These are phyloP conservation scores for Alentia gelatinosa DNA, from an alignment of 2,888 invertebrate species.

Conservation along the genomic window DNA sequence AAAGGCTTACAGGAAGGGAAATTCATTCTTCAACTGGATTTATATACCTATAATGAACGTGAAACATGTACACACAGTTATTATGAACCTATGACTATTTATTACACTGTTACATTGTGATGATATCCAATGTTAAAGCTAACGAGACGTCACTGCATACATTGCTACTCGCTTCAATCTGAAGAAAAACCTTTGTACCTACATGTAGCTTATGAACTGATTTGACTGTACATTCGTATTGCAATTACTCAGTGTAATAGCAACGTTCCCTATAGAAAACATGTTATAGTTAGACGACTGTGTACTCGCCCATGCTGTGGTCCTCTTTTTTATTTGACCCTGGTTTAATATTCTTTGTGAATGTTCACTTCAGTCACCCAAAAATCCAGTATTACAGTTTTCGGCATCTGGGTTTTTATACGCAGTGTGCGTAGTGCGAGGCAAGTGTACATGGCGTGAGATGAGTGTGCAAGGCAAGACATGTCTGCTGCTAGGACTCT, in stretches of 20 bases:
- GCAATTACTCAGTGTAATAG: background rate
- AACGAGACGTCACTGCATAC: background rate
- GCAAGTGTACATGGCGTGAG: no score
- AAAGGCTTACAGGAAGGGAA: background rate
- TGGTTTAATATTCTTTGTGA: no score
- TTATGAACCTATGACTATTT: background rate
- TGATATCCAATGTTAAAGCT: background rate
- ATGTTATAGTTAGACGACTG: background rate
- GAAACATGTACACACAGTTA: background rate
- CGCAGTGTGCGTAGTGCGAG: background rate
- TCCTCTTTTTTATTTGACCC: background rate
- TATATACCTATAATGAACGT: background rate
- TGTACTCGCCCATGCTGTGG: background rate
- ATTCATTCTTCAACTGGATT: background rate
- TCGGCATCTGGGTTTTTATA: background rate
- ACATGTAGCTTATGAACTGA: background rate
- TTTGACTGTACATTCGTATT: background rate
- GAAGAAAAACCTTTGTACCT: background rate
- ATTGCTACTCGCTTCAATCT: background rate
- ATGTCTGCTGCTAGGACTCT: no score
- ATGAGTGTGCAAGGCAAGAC: background rate
- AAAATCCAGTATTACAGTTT: conserved; percentile 5
- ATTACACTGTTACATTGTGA: background rate
- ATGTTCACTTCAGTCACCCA: no score
- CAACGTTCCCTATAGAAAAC: background rate